phyloP scores from a whole-genome alignment of 2,113 vertebrate genomes.

The Chlamydotis undulata region DNA sequence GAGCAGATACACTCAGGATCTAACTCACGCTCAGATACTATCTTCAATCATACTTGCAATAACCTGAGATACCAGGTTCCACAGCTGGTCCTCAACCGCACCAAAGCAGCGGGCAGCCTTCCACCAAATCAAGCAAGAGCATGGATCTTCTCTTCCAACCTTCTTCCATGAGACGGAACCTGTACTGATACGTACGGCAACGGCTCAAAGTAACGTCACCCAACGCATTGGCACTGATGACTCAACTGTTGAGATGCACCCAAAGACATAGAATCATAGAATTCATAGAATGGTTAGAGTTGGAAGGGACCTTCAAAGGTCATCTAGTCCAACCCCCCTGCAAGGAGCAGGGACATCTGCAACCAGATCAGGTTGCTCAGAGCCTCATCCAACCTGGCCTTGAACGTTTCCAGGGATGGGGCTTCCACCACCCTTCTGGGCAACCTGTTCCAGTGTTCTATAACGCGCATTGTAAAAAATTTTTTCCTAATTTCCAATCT shows the following conservation, averaged over 20 bases:
- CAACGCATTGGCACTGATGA: neutral
- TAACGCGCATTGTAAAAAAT: no score
- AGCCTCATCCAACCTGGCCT: no score
- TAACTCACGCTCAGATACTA: neutral
- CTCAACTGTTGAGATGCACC: neutral
- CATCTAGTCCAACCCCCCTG: no score
- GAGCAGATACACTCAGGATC: neutral
- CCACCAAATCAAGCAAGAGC: neutral
- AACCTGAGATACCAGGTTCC: neutral
- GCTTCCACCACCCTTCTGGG: no score
- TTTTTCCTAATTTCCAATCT: no score
- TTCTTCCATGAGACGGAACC: neutral
- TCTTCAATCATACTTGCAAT: accelerated
- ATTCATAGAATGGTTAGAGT: no score
- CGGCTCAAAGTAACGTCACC: neutral
- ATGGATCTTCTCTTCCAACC: neutral
- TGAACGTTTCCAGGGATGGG: no score
- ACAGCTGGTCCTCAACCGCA: neutral
- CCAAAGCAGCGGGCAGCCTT: neutral
- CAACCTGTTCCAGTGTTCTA: no score
- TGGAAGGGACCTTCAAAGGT: no score
- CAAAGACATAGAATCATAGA: neutral
- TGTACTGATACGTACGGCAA: neutral
- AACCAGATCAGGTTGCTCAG: no score
- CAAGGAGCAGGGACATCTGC: no score